Percentiles rank a stretch among this genome's conserved stretches.
Evolutionary conservation across 30 jellyfish, hydroid and myxozoan genomes (phyloP).

Genomic region (Chrysaora quinquecirrha): DNA sequence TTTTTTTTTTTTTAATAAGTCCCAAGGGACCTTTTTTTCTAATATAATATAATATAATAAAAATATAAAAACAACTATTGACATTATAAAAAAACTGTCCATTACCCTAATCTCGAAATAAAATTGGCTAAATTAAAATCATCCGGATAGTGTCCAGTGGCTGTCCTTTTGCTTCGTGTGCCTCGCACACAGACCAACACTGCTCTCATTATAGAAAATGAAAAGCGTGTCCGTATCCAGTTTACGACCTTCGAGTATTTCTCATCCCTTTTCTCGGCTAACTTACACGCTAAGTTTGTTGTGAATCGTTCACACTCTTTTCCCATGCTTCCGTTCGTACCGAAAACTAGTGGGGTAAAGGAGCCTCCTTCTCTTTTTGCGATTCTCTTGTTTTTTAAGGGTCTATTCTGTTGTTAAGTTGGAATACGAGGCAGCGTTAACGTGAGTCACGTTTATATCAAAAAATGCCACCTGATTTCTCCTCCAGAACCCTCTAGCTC

Average conservation of each 20-base stretch:
- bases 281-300: slow-evolving; percentile 22
- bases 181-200: slow-evolving; percentile 15
- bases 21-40: too few species aligned
- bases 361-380: slow-evolving; percentile 1
- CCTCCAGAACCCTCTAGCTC: too few species aligned
- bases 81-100: neutral
- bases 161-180: neutral
- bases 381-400: slow-evolving; percentile 26
- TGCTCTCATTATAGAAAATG: slow-evolving; percentile 8
- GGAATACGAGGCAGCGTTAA: too few species aligned
- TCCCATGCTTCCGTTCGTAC: slow-evolving; percentile 43
- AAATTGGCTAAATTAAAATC: neutral
- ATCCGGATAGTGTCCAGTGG: neutral
- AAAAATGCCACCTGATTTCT: too few species aligned
- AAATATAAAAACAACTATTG: too few species aligned
- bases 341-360: slow-evolving; percentile 32
- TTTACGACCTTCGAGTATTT: slow-evolving; percentile 25
- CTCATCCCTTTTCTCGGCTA: slow-evolving; percentile 47
- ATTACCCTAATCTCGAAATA: neutral
- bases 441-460: too few species aligned
- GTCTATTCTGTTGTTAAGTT: slow-evolving; percentile 51
- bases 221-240: slow-evolving; percentile 20
- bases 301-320: slow-evolving; percentile 34
- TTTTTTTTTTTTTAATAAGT: too few species aligned
- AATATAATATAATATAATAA: too few species aligned